Evolutionary conservation across 2,797 vertebrate genomes (phyloP), one percentile per base, ranked within the genome.

Genomic region (Leuciscus waleckii): DNA sequence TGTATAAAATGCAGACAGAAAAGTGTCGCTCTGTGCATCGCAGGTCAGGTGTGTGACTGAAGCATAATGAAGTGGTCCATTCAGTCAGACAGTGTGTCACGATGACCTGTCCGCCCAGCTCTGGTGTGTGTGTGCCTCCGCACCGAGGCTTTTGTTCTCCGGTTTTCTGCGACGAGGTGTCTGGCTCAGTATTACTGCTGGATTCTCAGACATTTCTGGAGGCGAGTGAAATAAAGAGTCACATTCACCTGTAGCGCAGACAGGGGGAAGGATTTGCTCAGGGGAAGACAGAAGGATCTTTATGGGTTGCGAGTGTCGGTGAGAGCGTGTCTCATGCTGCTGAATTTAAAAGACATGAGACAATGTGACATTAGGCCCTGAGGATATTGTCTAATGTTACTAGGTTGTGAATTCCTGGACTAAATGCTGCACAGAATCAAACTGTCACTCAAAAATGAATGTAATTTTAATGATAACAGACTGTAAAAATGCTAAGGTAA

Each of bases 351-450:
- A 82, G 81, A 75, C n/a, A 21, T 49, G 75, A 88, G 75, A 74
- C 63, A 67, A 65, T 76, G 70, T 78, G 84, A 82, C 83, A 85
- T 77, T 49, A 86, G 54, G 61, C 81, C 69, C 41, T 23, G 75
- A 80, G 78, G 71, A 84, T 46, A 49, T 76, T 75, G 77, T 74
- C 79, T 85, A 81, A 81, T 39, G 68, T 73, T 83, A 73, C 77
- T 46, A 77, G 81, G 65, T 29, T 86, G 46, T 80, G 71, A 85
- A 85, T 74, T 80, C 67, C 58, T 65, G 54, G 35, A 51, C 68
- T 71, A 61, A 69, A 51, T 10, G 41, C 75, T 41, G 63, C 49
- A 77, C 21, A 29, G 71, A 86, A 65, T 78, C 58, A 49, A 83
- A 71, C 70, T 29, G 17, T 69, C 54, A 13, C 37, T 63, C 39